Conservation (phyloP, 23 tunicate species). For the Diplosoma virens region DNA sequence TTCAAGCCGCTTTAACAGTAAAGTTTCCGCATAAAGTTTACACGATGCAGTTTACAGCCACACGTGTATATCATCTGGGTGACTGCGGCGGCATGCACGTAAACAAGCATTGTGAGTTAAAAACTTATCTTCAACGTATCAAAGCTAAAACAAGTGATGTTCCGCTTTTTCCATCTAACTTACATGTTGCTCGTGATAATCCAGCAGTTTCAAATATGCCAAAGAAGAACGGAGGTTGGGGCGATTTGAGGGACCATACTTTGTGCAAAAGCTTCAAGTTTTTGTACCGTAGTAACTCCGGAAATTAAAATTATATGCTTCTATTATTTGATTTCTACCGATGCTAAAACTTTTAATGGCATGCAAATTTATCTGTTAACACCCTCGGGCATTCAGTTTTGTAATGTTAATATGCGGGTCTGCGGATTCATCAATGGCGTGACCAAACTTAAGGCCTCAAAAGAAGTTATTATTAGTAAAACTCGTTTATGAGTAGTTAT, state of each 20-base stretch:
- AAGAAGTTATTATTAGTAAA: no score
- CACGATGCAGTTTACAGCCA: slow-evolving; percentile 48
- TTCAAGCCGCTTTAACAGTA: slow-evolving; percentile 49
- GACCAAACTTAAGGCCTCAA: no score
- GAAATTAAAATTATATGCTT: no score
- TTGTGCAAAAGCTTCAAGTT: slow-evolving; percentile 75
- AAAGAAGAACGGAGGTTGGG: slow-evolving; percentile 95
- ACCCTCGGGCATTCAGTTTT: no score
- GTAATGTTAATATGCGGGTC: no score
- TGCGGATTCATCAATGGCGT: no score
- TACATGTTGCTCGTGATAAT: slow-evolving; percentile 46
- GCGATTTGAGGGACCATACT: slow-evolving; percentile 77
- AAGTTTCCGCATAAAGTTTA: background rate
- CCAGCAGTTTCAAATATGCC: slow-evolving; percentile 22
- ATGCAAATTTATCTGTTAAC: no score
- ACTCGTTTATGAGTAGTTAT: no score
- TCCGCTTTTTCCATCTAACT: slow-evolving; percentile 45
- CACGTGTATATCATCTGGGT: slow-evolving; percentile 80
- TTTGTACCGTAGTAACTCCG: no score
- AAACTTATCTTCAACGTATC: slow-evolving; percentile 5
- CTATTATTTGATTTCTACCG: no score
- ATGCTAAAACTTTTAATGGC: no score
- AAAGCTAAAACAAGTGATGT: background rate
- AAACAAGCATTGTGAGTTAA: slow-evolving; percentile 44
- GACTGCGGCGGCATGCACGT: slow-evolving; percentile 61